phyloP scores from a whole-genome alignment of 2,113 vertebrate genomes.

The Oreotrochilus melanogaster region DNA sequence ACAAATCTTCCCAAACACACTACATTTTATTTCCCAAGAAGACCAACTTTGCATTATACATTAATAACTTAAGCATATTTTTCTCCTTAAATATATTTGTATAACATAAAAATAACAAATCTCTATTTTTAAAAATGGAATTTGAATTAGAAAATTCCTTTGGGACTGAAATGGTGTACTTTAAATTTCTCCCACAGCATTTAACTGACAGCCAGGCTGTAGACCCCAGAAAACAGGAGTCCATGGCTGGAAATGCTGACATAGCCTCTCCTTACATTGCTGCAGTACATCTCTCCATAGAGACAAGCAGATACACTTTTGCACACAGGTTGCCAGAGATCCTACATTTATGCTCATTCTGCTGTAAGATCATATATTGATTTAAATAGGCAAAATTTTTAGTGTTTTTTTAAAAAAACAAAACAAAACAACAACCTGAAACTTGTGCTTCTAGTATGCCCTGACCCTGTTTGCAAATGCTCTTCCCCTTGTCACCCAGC shows the following conservation, averaged over 20 bases:
- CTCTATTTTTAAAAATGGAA: neutral
- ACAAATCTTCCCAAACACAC: neutral
- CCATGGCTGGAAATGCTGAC: neutral
- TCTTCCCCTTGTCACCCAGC: neutral
- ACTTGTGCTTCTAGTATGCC: conserved; percentile 39
- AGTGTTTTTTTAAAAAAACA: neutral
- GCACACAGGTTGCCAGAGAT: neutral
- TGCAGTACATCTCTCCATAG: neutral
- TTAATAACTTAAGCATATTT: conserved; percentile 1
- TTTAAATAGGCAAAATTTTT: neutral
- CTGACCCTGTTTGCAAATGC: neutral
- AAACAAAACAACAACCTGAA: neutral
- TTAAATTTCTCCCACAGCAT: neutral
- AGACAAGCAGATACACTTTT: neutral
- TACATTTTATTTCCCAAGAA: conserved; percentile 29
- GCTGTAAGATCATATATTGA: neutral
- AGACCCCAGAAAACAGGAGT: neutral
- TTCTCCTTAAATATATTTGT: conserved; percentile 33
- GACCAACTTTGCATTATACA: neutral
- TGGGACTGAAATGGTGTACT: neutral
- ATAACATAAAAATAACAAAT: neutral
- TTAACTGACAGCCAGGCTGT: neutral
- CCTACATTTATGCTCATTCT: neutral
- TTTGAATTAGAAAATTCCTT: neutral
- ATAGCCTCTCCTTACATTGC: neutral